Base-by-base conservation (phyloP, 2,113 vertebrate species). In the Muntiacus muntjak region DNA sequence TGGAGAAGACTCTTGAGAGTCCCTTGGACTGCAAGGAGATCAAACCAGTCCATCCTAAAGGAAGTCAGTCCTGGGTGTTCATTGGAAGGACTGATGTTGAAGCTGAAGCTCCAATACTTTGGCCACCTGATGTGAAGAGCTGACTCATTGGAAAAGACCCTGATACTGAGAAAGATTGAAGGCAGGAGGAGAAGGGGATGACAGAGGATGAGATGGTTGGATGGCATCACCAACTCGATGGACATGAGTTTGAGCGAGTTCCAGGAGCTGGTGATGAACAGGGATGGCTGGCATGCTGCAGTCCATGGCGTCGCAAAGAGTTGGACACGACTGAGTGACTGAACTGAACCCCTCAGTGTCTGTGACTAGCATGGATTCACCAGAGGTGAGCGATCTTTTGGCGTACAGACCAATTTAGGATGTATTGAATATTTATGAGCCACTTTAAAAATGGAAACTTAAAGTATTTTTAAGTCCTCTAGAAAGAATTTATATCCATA, bases 381-480 rank as follows among this genome's bases (percentile, higher is more conserved):
- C 83, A 81, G 50, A 89, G 36, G 12, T 55, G 45, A 76, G 36
- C 12, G 9, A 57, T 9, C 17, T 43, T 95, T 84, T 64, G 62
- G 62, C 9, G 3, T 14, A 16, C 82, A 91, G 87, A 57, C 57
- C 83, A 64, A 36, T 84, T 94, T 78, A 93, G 8, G 36, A 76
- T 1, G 10, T 62, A 78, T 62, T 76, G 86, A 96, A 57, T 96
- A 87, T 94, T 94, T 87, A 67, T 78, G 17, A 28, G 33, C 28
- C 55, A 87, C 54, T 88, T 94, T n/a, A 67, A 91, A 92, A 91
- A 83, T 64, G 45, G 55, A 94, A 87, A 94, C 55, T 90, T 83
- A 62, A 83, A 64, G 57, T 82, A 76, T 47, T n/a, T 55, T 89
- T 87, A 74, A 86, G 83, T 52, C 62, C 11, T 28, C 82, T 94